phyloP scores from a whole-genome alignment of 2,888 invertebrate species.

The Diabrotica balteata region DNA sequence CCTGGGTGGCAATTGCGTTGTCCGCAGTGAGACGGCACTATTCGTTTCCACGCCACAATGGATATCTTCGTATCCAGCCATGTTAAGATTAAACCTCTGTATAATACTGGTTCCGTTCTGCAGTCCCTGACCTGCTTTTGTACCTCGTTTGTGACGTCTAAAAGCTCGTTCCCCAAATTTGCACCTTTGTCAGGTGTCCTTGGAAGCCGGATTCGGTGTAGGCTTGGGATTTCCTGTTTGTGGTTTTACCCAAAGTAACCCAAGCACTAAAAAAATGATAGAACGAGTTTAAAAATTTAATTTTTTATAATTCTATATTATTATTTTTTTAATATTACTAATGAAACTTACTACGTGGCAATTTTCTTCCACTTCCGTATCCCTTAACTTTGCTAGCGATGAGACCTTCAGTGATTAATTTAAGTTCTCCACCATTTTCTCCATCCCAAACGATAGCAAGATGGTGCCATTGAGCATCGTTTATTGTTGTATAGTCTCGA shows the following conservation, averaged over 20 bases:
- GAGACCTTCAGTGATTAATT: constrained; percentile 93
- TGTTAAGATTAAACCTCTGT: constrained; percentile 82
- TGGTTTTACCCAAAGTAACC: constrained; percentile 91
- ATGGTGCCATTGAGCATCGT: constrained; percentile 97
- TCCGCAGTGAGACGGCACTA: constrained; percentile 91
- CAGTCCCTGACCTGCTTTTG: constrained; percentile 94
- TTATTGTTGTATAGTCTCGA: constrained; percentile 89
- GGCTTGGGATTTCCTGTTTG: constrained; percentile 78
- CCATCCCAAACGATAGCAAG: constrained; percentile 96
- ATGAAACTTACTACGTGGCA: constrained; percentile 78
- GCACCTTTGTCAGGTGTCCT: constrained; percentile 92
- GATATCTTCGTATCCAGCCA: constrained; percentile 93
- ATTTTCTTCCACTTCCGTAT: constrained; percentile 80
- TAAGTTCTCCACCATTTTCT: constrained; percentile 81
- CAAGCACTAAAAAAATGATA: constrained; percentile 73
- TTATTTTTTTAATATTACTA: background rate
- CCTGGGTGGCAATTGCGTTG: constrained; percentile 88
- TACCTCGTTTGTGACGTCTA: constrained; percentile 90
- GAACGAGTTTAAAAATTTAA: background rate
- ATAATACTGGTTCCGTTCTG: constrained; percentile 89
- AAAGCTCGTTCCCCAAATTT: constrained; percentile 91
- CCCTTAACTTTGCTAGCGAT: constrained; percentile 92
- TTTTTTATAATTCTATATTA: background rate
- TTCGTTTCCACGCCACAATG: constrained; percentile 88
- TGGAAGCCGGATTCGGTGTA: constrained; percentile 93